Conservation (phyloP, 2,797 vertebrate species). For the Acipenser oxyrinchus region DNA sequence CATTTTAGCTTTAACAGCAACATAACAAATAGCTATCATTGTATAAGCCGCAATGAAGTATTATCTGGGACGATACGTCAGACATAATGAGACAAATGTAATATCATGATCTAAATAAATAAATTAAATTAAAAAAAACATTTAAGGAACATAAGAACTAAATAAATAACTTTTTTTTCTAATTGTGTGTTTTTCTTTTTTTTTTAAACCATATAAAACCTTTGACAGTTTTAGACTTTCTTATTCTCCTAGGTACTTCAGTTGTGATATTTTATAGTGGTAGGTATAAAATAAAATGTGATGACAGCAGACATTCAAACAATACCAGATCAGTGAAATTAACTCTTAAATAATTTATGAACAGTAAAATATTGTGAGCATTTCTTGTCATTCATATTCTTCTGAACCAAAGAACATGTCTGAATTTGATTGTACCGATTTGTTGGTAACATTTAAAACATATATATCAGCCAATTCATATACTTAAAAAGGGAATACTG, state of each 20-base stretch:
- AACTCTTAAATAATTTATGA: no score
- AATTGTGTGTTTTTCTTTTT: background rate
- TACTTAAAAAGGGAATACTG: constrained; percentile 42
- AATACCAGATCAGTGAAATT: constrained; percentile 35
- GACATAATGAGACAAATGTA: no score
- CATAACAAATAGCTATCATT: no score
- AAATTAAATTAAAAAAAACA: background rate
- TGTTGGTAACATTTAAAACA: constrained; percentile 44
- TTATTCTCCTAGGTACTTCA: constrained; percentile 10
- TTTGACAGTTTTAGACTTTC: background rate
- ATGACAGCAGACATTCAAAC: constrained; percentile 30
- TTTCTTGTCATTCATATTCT: constrained; percentile 49
- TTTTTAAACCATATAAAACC: background rate
- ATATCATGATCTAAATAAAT: background rate
- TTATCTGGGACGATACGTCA: no score
- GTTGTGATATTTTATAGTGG: constrained; percentile 3
- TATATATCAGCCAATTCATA: constrained; percentile 43
- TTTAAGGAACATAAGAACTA: background rate
- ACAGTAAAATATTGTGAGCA: no score
- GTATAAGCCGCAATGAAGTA: no score
- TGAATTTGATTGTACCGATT: constrained; percentile 41
- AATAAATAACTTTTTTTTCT: background rate
- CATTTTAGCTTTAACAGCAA: no score
- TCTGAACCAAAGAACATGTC: constrained; percentile 42
- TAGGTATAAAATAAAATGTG: constrained; percentile 12